Base-by-base conservation (phyloP, 2,888 invertebrate species). In the Drosophila austrosaltans region DNA sequence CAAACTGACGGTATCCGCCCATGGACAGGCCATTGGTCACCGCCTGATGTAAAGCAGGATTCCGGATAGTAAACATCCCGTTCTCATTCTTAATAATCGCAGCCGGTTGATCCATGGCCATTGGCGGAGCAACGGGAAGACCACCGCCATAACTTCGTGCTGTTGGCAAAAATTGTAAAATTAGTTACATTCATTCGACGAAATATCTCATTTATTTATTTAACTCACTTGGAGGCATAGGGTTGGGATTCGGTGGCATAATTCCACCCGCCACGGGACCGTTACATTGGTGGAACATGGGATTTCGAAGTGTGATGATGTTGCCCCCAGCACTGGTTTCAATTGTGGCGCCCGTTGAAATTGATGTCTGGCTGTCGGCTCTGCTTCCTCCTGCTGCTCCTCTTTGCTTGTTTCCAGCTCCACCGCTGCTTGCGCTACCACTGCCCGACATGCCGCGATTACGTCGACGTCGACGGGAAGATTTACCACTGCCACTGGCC, bases 31-130 rank as follows among this genome's bases (percentile, higher is more conserved):
- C 91, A 72, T 91, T 91, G 7, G 92, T 92, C 0, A 92, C 92
- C 6, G 92, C 92, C 62, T 92, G 92, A 73, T 93, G 93, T 60
- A 93, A 66, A 8, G 92, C 92, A 0, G 96, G 96, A 91, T 96
- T 96, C 10, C 97, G 93, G 60, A 97, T 97, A 0, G 97, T 97
- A 70, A 96, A 97, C 96, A 97, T 97, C 8, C 96, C 96, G 84
- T 95, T 95, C 72, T 95, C 95, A 76, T 94, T 95, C 80, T 95
- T 95, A 80, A 95, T 95, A 74, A 95, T 95, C 3, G 95, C 94
- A 2, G 95, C 95, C 61, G 95, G 95, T 66, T 94, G 94, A 72
- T 93, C 92, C 82, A 92, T 92, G 28, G 90, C 81, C 64, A 91
- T 77, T 25, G 90, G 72, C n/a, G 90, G 83, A 2, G 78, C 71